These are phyloP conservation scores for Ptychobarbus kaznakovi DNA, from an alignment of 2,797 vertebrate genomes.

Conservation along the genomic window DNA sequence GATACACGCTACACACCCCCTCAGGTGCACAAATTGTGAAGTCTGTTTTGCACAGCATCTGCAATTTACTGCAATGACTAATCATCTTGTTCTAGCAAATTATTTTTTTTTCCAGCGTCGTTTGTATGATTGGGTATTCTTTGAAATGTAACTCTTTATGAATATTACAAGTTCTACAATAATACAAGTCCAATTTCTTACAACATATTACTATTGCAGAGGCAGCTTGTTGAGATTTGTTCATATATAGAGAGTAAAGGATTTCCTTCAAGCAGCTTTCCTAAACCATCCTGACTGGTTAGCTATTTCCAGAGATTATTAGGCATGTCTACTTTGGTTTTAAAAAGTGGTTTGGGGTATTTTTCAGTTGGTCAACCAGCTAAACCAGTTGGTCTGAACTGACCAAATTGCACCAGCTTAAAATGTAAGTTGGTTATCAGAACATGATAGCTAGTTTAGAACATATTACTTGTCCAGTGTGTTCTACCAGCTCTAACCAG, in stretches of 20 bases:
- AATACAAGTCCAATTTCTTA: no score
- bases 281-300: background rate
- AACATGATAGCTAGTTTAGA: background rate
- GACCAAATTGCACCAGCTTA: background rate
- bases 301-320: background rate
- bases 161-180: conserved; percentile 1
- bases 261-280: background rate
- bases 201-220: conserved; percentile 8
- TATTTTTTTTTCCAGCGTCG: conserved; percentile 31
- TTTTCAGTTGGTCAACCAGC: background rate
- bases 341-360: background rate
- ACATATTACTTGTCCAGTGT: background rate
- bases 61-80: conserved; percentile 37
- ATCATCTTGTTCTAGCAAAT: conserved; percentile 16
- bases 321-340: background rate
- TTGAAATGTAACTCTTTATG: conserved; percentile 38
- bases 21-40: conserved; percentile 42
- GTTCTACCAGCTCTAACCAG: background rate
- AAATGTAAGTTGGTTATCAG: background rate
- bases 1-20: conserved; percentile 16
- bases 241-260: background rate
- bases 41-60: conserved; percentile 34
- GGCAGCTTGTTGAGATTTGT: conserved; percentile 20
- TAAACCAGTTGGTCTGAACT: background rate
- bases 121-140: conserved; percentile 43